Percentiles rank a stretch among this genome's conserved stretches.
Conservation (phyloP, 2,797 vertebrate genomes). For the Buceros bicornis region DNA sequence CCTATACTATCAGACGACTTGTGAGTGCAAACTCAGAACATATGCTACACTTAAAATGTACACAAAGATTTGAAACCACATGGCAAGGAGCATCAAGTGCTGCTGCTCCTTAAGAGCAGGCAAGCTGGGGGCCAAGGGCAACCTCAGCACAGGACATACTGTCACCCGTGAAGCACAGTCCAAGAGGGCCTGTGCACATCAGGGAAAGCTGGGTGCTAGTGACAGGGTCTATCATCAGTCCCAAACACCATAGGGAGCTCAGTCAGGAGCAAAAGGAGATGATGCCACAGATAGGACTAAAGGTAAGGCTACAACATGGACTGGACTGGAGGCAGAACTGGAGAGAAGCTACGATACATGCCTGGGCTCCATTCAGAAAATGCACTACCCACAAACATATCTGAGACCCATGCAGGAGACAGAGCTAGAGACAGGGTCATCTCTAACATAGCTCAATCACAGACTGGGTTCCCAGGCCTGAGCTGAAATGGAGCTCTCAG, state of each 20-base stretch:
- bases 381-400: accelerated
- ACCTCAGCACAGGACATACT: neutral
- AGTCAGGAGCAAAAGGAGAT: neutral
- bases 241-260: neutral
- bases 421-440: accelerated
- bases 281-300: neutral
- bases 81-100: neutral
- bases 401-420: neutral
- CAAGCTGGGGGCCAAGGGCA: neutral
- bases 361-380: neutral
- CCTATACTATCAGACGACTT: neutral
- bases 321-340: neutral
- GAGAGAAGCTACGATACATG: neutral
- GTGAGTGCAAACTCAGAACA: neutral
- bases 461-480: neutral
- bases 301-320: neutral
- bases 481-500: neutral
- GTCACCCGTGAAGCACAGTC: accelerated
- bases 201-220: neutral
- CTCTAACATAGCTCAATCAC: neutral
- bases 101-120: neutral
- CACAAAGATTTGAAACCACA: neutral
- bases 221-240: neutral
- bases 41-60: neutral
- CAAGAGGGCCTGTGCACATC: neutral